These are phyloP conservation scores for Psittacula cyanocephala DNA, from an alignment of 2,113 vertebrate species.

Conservation along the genomic window DNA sequence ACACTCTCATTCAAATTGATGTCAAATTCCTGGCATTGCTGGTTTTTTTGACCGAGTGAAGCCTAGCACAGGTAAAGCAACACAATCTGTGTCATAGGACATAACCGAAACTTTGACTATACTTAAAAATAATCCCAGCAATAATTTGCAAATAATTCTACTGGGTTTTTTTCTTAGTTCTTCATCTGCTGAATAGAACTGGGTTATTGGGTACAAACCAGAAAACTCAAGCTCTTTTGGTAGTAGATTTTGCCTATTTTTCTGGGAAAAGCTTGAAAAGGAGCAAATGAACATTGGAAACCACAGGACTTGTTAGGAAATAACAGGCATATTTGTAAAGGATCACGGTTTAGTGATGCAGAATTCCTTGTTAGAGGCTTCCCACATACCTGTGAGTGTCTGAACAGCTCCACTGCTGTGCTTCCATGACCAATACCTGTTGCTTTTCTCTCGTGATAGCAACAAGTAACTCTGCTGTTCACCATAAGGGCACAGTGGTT, in stretches of 20 bases:
- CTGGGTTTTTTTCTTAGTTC: neutral
- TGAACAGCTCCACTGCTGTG: rapidly evolving
- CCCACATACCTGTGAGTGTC: neutral
- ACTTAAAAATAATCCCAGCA: neutral
- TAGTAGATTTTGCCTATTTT: neutral
- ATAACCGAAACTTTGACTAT: neutral
- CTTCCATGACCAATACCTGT: neutral
- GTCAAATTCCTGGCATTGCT: rapidly evolving
- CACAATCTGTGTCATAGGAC: neutral
- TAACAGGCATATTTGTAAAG: rapidly evolving
- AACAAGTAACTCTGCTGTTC: neutral
- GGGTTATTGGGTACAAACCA: neutral
- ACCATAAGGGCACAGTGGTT: rapidly evolving
- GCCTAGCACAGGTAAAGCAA: neutral
- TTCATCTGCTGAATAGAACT: neutral
- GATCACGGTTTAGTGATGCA: rapidly evolving
- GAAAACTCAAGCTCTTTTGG: neutral
- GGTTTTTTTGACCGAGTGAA: neutral
- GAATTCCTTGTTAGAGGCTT: neutral
- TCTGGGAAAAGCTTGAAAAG: neutral
- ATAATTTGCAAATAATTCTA: neutral
- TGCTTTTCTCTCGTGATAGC: neutral
- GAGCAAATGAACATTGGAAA: neutral
- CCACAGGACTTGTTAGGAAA: neutral
- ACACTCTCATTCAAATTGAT: rapidly evolving